A percentile compares a stretch with the other conserved stretches of the same genome.
Evolutionary conservation across 2,888 invertebrate genomes (phyloP).

Genomic region (Chrysolina americana): DNA sequence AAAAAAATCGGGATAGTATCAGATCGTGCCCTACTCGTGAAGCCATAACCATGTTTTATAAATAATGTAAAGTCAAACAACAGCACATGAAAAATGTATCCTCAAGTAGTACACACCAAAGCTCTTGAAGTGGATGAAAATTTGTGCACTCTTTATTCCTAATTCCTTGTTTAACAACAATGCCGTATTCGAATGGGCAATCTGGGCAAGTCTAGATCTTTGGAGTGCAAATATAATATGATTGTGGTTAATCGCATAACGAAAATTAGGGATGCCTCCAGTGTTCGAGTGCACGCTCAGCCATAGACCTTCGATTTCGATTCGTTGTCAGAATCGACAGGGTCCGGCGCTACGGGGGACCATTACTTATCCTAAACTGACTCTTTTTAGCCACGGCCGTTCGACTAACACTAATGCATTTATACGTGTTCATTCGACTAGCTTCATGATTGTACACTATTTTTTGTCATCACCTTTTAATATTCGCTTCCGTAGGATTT

Average conservation of each 20-base stretch:
- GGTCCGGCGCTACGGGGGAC: constrained; percentile 64
- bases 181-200: constrained; percentile 49
- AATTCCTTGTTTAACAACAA: constrained; percentile 59
- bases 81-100: background rate
- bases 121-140: constrained; percentile 40
- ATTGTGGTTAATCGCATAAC: constrained; percentile 70
- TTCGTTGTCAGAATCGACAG: constrained; percentile 55
- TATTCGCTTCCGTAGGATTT: constrained; percentile 33
- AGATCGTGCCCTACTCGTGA: too few species aligned
- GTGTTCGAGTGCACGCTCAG: constrained; percentile 61
- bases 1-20: too few species aligned
- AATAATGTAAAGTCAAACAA: background rate
- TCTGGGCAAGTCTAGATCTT: constrained; percentile 47
- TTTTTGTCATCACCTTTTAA: constrained; percentile 58
- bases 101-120: background rate
- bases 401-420: constrained; percentile 68
- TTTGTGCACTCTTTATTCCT: constrained; percentile 48
- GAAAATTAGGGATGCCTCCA: constrained; percentile 67
- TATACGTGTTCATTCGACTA: constrained; percentile 60
- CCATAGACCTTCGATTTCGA: constrained; percentile 37
- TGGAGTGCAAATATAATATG: constrained; percentile 66
- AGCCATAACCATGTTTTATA: background rate
- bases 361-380: constrained; percentile 70
- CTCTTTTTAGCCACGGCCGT: constrained; percentile 65
- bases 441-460: constrained; percentile 49